Base-by-base conservation (phyloP, 1,140 invertebrate genomes). In the Apis cerana region DNA sequence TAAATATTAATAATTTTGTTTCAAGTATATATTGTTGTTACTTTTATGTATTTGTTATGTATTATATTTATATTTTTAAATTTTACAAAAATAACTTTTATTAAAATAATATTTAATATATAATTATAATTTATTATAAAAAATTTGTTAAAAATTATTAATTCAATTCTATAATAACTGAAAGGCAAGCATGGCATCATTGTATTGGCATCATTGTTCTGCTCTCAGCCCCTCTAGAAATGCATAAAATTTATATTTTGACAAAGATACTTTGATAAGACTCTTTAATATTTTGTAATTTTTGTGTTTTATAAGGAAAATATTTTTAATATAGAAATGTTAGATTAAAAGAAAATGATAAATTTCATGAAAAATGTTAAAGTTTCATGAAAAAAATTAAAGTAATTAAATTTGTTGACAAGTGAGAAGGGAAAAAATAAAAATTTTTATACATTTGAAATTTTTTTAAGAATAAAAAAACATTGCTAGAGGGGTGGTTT, bases 221-320 rank as follows among this genome's bases (percentile, higher is more conserved):
- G 82, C 82, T 79, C 62, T 83, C 82, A 83, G 76, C 76, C 76
- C 82, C 82, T 83, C 82, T 83, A 83, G 82, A 77, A 50, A 80
- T 64, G 76, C 69, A 65, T 80, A 71, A 65, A 82, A 17, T 74
- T 78, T 65, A 64, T 67, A 80, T 77, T 21, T 83, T 72, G 54
- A 80, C 50, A 74, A 71, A 33, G 2, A 64, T 67, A 80, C 70
- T 27, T 83, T 72, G 54, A 80, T 27, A 74, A 78, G 17, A 80
- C 43, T 79, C 21, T 58, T 80, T 71, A 72, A 65, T 83, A 71
- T 72, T 59, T 67, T 56, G 54, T 72, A 72, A 72, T 27, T 19
- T 43, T 83, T 72, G 75, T 58, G 68, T 78, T 19, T 68, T 54
- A 71, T 81, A 82, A 74, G 65, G 59, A 75, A 65, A 52, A n/a